Base-by-base conservation (phyloP, 2,113 vertebrate genomes). In the Entosphenus tridentatus region DNA sequence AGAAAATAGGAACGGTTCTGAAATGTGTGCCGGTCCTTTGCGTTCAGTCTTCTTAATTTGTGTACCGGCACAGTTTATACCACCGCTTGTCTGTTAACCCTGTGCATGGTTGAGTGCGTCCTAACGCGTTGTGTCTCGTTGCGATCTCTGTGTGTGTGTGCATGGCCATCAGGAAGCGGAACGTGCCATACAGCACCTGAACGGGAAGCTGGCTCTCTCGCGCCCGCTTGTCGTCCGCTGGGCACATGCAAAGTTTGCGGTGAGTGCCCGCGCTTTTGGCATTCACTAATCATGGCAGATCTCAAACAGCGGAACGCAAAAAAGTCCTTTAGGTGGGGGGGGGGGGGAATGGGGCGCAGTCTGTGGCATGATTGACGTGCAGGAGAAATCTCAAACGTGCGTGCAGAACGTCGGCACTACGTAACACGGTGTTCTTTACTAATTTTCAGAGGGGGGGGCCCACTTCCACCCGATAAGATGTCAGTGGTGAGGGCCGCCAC, bases 181-280 rank as follows among this genome's bases (percentile, higher is more conserved):
- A 67, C 82, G 87, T 73, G 92, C 89, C 2, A 95, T 95, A 77
- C 89, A 96, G 70, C 84, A 90, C 79, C 83, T 96, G 74, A 96
- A 98, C 74, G 93, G 92, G 72, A 96, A 98, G 73, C 79, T 96
- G 75, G 93, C 92, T 16, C 80, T 98, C 73, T 91, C 89, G n/a
- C 96, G 96, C 81, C 96, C 93, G 69, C 68, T 98, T 75, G 89
- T 97, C 62, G 90, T 98, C 69, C 84, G 89, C 16, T 98, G 92
- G 92, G 92, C 90, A 8, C 93, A 97, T 0, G 92, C 92, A 62
- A 90, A 96, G 76, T 87, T 96, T 74, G 96, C 89, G 87, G 91
- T 97, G 74, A 80, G 81, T 79, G 39, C 39, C 39, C 39, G 39
- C 39, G 39, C 39, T 39, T 39, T 39, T 39, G 39, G 39, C 39